phyloP scores from a whole-genome alignment of 2,888 invertebrate species.

The Oasisia sp. region DNA sequence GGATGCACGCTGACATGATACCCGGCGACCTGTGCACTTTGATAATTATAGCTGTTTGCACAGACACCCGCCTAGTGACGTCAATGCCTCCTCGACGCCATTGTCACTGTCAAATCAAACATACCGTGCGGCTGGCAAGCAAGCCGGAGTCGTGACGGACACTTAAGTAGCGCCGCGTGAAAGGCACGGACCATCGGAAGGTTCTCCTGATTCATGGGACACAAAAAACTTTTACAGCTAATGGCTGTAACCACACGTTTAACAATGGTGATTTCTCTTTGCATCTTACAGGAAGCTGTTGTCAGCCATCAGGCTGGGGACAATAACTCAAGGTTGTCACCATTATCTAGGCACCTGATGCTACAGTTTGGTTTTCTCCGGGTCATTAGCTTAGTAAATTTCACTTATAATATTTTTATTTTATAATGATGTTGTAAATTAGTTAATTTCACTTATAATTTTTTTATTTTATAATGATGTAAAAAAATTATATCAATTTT shows the following conservation, averaged over 20 bases:
- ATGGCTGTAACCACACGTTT: neutral
- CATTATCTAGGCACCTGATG: neutral
- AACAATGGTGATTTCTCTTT: neutral
- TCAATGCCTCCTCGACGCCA: neutral
- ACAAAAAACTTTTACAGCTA: slow-evolving; percentile 7
- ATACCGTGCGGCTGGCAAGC: neutral
- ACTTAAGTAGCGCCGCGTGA: neutral
- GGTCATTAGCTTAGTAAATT: too few relatives aligned
- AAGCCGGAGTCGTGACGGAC: neutral
- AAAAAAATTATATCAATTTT: too few relatives aligned
- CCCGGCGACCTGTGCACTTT: neutral
- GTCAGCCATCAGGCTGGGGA: neutral
- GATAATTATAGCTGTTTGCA: slow-evolving; percentile 13
- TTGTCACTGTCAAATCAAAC: slow-evolving; percentile 7
- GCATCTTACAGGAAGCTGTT: neutral
- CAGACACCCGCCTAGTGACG: neutral
- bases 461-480: too few relatives aligned
- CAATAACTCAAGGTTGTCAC: neutral
- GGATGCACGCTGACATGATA: neutral
- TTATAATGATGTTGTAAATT: too few relatives aligned
- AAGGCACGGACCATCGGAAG: neutral
- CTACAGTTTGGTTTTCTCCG: neutral
- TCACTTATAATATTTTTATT: too few relatives aligned
- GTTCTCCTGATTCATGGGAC: neutral
- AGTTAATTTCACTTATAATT: too few relatives aligned